Percentiles rank a stretch among this genome's conserved stretches.
Conservation (phyloP, 2,797 vertebrate species). For the Phrynocephalus guinanensis region DNA sequence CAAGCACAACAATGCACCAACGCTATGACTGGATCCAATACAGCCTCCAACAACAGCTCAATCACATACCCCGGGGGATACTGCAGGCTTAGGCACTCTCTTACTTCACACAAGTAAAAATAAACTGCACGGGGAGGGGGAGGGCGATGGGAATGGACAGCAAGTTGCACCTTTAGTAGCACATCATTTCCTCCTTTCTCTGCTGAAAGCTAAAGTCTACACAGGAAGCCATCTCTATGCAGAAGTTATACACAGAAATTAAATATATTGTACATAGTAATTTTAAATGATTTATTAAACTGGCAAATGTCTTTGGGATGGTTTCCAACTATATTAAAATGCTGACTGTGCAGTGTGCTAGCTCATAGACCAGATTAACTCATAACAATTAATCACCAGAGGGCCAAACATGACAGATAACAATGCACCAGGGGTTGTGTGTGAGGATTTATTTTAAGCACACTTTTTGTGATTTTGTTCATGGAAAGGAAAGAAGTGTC, state of each 20-base stretch:
- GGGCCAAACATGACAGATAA: background rate
- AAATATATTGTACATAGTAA: no score
- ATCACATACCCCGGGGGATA: background rate
- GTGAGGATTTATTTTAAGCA: background rate
- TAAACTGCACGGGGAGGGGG: background rate
- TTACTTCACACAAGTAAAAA: background rate
- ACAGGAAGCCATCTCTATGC: background rate
- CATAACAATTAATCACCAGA: background rate
- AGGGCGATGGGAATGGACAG: background rate
- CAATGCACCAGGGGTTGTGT: background rate
- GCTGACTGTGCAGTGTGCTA: background rate
- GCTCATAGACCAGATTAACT: background rate
- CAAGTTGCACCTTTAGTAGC: background rate
- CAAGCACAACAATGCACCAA: background rate
- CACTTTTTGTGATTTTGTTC: no score
- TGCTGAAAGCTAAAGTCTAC: background rate
- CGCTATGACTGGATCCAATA: background rate
- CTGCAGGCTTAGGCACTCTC: background rate
- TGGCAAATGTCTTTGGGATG: background rate
- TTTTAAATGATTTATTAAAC: background rate
- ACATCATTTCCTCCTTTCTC: background rate
- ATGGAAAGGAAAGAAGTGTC: no score
- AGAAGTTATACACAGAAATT: background rate
- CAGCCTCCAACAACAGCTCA: background rate
- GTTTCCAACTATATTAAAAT: background rate